Evolutionary conservation across 2,113 vertebrate genomes (phyloP).

Genomic region (Phaetusa simplex): DNA sequence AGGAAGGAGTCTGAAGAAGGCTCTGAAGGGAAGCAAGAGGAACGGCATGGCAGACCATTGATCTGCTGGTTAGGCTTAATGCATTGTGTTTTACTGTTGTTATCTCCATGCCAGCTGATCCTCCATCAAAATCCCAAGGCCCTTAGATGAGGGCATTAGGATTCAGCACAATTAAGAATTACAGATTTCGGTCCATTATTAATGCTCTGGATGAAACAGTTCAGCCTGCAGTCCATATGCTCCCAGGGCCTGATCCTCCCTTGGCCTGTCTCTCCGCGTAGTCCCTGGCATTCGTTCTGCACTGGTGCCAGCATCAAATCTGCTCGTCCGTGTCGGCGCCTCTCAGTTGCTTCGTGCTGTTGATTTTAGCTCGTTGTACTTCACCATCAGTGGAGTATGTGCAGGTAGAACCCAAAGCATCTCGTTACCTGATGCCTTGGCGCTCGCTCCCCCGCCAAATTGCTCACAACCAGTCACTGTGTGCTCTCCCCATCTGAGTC

Average conservation of each 20-base stretch:
- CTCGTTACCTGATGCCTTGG: neutral
- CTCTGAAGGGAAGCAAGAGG: slow-evolving; percentile 5
- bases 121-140: slow-evolving; percentile 21
- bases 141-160: slow-evolving; percentile 20
- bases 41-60: neutral
- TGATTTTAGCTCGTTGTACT: neutral
- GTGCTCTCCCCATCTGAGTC: neutral
- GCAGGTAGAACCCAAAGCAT: neutral
- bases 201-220: slow-evolving; percentile 26
- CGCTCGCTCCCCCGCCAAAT: neutral
- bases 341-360: neutral
- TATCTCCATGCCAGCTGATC: slow-evolving; percentile 37
- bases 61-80: slow-evolving; percentile 17
- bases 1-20: slow-evolving; percentile 1
- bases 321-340: neutral
- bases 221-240: slow-evolving; percentile 54
- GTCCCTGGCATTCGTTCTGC: slow-evolving; percentile 26
- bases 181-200: slow-evolving; percentile 40
- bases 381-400: neutral
- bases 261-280: neutral
- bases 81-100: neutral
- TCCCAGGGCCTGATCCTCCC: slow-evolving; percentile 35
- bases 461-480: neutral
- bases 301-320: slow-evolving; percentile 47
- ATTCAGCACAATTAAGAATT: slow-evolving; percentile 57